Evolutionary conservation across 2,113 vertebrate species (phyloP), one percentile per base, ranked within the genome.

Genomic region (Ailurus styani): DNA sequence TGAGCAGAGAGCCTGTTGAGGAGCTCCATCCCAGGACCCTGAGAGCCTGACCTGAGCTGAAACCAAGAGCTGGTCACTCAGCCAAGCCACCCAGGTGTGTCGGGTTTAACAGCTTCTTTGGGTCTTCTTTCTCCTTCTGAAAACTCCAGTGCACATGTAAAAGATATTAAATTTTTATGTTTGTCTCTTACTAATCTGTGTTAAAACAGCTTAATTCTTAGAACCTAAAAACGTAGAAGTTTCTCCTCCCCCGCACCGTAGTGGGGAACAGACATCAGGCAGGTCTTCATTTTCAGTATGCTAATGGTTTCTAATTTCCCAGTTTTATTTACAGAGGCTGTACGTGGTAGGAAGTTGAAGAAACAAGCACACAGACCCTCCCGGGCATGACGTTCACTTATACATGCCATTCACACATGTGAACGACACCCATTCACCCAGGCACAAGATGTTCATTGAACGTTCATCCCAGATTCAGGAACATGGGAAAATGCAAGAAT

Each of bases 381-480:
- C 14, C 9, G 13, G 42, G 42, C 25, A 42, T 3, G 25, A 27
- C 3, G 0, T 45, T 75, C 27, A 15, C 42, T 29, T 27, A 75
- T 3, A 47, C 23, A 29, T 1, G 3, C 23, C 70, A 15, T 73
- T 42, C 29, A 27, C 85, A 31, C 42, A n/a, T 9, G 12, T 1
- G 13, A 50, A 40, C 17, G 73, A 10, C 34, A 17, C n/a, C 42
- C n/a, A 10, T 23, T 50, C n/a, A 18, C 2, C 1, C 31, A 73
- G 34, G 9, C 37, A 77, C 34, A 5, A 1, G 15, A 27, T 20
- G 21, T 17, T 57, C 5, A 0, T 1, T 21, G 4, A 31, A 18
- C 2, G 2, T 79, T 62, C 14, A 18, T n/a, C 10, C 15, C 13
- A 0, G 52, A 37, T 52, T 91, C 13, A 54, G 60, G 47, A 55